Conservation (phyloP, 2,113 vertebrate genomes). For the Macheiramphus alcinus region DNA sequence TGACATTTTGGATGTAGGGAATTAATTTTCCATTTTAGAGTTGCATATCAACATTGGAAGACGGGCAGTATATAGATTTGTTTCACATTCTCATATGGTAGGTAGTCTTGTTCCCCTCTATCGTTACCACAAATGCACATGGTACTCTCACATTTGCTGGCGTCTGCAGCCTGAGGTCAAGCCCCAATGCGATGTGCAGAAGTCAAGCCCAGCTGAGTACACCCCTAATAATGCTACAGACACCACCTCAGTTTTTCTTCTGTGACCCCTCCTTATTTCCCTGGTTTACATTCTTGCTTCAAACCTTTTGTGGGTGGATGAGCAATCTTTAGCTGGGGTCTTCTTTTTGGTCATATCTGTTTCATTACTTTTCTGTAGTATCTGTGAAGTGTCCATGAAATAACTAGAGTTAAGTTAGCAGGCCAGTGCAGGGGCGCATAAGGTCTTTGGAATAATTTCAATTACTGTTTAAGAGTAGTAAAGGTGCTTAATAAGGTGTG, state of each 20-base stretch:
- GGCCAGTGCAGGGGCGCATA: neutral
- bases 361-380: neutral
- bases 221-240: fast-evolving
- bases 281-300: neutral
- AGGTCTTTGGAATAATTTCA: neutral
- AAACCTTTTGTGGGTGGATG: neutral
- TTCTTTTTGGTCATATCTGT: neutral
- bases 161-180: too few species aligned
- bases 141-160: neutral
- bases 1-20: neutral
- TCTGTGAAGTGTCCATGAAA: neutral
- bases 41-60: neutral
- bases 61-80: neutral
- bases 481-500: neutral
- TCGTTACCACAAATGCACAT: too few species aligned
- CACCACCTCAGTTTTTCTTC: neutral
- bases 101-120: neutral
- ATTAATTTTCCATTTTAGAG: neutral
- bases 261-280: neutral
- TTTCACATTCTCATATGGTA: neutral
- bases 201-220: too few species aligned
- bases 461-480: neutral
- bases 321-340: neutral
- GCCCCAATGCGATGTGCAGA: neutral
- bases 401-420: neutral